These are phyloP conservation scores for Geotrupes spiniger DNA, from an alignment of 2,888 invertebrate species.

Conservation along the genomic window DNA sequence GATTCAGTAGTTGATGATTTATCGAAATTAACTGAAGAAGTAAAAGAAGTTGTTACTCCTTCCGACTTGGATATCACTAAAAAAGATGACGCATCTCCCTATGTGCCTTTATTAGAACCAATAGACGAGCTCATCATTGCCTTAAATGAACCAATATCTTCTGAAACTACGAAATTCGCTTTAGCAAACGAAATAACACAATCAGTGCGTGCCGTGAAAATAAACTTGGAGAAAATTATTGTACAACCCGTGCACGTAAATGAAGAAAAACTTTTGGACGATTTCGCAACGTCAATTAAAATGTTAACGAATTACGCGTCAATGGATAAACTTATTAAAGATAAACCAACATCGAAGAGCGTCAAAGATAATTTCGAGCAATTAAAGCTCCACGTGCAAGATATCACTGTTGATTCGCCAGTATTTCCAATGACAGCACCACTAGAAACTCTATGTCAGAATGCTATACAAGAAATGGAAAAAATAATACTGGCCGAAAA, in stretches of 20 bases:
- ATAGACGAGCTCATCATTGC: no score
- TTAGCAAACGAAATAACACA: background rate
- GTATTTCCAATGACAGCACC: conserved; percentile 6
- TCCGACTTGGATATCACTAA: no score
- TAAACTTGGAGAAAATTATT: background rate
- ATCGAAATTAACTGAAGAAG: conserved; percentile 11
- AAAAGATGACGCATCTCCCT: no score
- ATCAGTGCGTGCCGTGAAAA: conserved; percentile 2
- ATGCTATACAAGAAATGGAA: background rate
- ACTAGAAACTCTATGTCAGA: conserved; percentile 3
- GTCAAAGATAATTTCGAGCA: conserved; percentile 15
- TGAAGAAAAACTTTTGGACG: no score
- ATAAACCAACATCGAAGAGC: conserved; percentile 4
- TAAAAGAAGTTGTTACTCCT: conserved; percentile 5
- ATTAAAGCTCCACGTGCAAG: conserved; percentile 10
- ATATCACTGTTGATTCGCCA: conserved; percentile 10
- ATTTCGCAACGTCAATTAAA: conserved; percentile 2
- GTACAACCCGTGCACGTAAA: no score
- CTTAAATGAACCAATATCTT: no score
- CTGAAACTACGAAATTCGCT: background rate
- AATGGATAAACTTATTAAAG: background rate
- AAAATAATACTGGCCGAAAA: conserved; percentile 21
- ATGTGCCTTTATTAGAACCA: no score
- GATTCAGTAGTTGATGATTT: no score
- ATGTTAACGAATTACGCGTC: conserved; percentile 7